These are phyloP conservation scores for Monodelphis domestica DNA, from an alignment of 2,797 vertebrate species.

Conservation along the genomic window DNA sequence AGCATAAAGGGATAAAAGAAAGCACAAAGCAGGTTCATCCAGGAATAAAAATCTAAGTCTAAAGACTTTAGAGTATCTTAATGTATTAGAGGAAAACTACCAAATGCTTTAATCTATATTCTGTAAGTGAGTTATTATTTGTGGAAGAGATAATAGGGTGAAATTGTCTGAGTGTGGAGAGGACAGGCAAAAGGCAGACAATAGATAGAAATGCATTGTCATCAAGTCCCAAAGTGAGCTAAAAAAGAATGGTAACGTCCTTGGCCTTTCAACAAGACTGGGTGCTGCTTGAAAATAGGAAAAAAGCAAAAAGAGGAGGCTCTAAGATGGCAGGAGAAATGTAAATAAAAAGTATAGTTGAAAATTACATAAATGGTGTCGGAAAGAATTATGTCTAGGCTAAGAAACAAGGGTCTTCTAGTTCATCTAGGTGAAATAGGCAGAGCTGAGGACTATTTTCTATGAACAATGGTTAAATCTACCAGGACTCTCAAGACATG, in stretches of 20 bases:
- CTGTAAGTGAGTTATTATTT: not conserved
- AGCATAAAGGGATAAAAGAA: too few species aligned
- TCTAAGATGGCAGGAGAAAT: not conserved
- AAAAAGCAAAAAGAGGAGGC: not conserved
- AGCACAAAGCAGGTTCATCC: not conserved
- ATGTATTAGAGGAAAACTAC: not conserved
- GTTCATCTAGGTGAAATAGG: not conserved
- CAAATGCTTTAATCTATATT: too few species aligned
- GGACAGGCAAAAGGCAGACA: not conserved
- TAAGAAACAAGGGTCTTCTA: not conserved
- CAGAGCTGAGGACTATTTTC: not conserved
- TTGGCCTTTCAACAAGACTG: not conserved
- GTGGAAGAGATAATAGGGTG: not conserved
- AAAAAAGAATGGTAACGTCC: not conserved
- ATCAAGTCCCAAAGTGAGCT: not conserved
- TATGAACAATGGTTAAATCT: not conserved
- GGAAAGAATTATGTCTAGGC: not conserved
- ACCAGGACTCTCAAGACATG: not conserved
- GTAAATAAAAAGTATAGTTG: not conserved
- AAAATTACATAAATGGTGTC: not conserved
- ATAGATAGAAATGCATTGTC: not conserved
- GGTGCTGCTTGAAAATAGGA: not conserved
- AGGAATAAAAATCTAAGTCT: not conserved
- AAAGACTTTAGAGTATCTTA: not conserved
- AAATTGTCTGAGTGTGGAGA: not conserved